These are phyloP conservation scores for Meloidogyne exigua DNA, from an alignment of 1,140 invertebrate species.

Conservation along the genomic window DNA sequence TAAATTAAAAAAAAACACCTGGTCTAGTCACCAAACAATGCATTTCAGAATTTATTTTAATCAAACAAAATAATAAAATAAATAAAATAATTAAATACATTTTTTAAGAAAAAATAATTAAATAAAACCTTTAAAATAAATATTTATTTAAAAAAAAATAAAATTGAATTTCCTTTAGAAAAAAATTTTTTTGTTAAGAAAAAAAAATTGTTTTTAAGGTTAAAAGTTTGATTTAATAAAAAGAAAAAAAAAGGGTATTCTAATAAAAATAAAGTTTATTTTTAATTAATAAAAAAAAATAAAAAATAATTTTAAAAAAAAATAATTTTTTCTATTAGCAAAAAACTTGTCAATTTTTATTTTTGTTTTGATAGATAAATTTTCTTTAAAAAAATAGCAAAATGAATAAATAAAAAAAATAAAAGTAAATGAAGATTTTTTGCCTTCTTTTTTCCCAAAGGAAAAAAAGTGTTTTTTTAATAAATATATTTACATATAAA, in stretches of 20 bases:
- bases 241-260: not conserved
- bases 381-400: not conserved
- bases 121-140: not conserved
- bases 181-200: not conserved
- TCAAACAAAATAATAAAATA: not conserved
- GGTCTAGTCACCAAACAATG: slow-evolving; percentile 18
- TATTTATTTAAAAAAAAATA: not conserved
- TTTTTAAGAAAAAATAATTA: slow-evolving; percentile 2
- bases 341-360: slow-evolving; percentile 2
- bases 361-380: not conserved
- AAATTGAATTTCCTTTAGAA: not conserved
- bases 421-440: too few species aligned
- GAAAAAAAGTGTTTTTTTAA: too few species aligned
- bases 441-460: too few species aligned
- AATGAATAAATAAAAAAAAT: too few species aligned
- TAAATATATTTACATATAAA: too few species aligned
- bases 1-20: not conserved
- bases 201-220: too few species aligned
- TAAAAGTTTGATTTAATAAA: not conserved
- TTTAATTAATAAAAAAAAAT: not conserved
- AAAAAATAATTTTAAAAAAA: not conserved
- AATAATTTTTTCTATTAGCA: not conserved
- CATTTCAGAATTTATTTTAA: not conserved
- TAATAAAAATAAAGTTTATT: not conserved
- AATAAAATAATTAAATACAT: slow-evolving; percentile 12